Evolutionary conservation across 2,113 vertebrate genomes (phyloP), one percentile per base, ranked within the genome.

Genomic region (Chiloscyllium plagiosum): DNA sequence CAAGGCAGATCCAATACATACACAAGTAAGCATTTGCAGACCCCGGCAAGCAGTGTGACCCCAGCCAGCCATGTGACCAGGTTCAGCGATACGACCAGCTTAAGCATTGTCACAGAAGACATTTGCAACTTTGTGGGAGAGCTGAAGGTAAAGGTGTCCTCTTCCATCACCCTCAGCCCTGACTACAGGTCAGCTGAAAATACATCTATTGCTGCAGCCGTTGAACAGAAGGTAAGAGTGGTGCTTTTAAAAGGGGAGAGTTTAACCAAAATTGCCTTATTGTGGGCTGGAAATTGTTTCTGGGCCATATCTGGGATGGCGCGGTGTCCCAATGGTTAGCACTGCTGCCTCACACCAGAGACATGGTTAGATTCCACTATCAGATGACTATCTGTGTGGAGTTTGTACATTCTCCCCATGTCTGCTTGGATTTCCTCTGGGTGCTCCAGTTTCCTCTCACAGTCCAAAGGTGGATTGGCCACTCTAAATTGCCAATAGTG

Each of bases 111-210:
- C 33, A 15, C 29, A 80, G 10, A 80, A 37, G 56, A 6, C 29
- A 92, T 2, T 37, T 66, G 89, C 56, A 20, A 65, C 56, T 92
- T 92, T 92, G 89, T 92, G 56, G 89, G 89, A 92, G 89, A 92
- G 26, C 61, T 92, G 56, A 33, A 65, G 17, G 56, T 92, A n/a
- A 92, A 37, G 17, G 15, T 66, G 29, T n/a, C 17, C 6, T 2
- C n/a, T 33, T 92, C 89, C 89, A 92, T 92, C 29, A 4, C 20
- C 6, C 89, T 92, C 3, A 65, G 33, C 52, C n/a, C 29, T 20
- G 56, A 92, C 33, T 61, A 33, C 12, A 92, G 10, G 4, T 92
- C 89, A 92, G 15, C 5, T 4, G 89, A 92, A n/a, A 66, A 66
- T 92, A 19, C 65, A 65, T 20, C 17, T 61, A n/a, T 92, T 8